Evolutionary conservation across 2,113 vertebrate genomes (phyloP), one percentile per base, ranked within the genome.

Genomic region (Dromiciops gliroides): DNA sequence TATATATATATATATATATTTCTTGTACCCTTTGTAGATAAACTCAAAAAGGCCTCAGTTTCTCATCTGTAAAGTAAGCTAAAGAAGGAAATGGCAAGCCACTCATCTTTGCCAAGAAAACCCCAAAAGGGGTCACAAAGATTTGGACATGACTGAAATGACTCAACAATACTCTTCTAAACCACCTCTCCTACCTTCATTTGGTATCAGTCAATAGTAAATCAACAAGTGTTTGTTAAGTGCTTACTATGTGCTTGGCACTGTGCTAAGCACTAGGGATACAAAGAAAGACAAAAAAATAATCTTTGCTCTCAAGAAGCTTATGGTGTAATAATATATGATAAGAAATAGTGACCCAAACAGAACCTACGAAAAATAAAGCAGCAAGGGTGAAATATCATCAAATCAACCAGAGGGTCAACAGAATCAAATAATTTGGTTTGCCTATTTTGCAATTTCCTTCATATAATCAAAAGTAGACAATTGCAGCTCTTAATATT

Each of bases 261-360:
- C 37, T 75, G 67, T 44, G 19, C 37, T 75, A 44, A 75, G 37
- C 67, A 75, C 31, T 10, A 28, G 28, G 28, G 28, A 60, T 31
- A 31, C 28, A 60, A 60, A 56, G 53, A 37, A 67, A 75, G 14
- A 37, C 12, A 14, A 75, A n/a, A 75, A 75, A 75, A 75, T 37
- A 16, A n/a, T 75, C 16, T n/a, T 16, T n/a, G 67, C 14, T 44
- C 19, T 44, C 67, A n/a, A 75, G 67, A 6, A n/a, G 16, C 37
- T 75, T n/a, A 75, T 22, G 22, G 19, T n/a, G 16, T 75, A 75
- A n/a, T 75, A 75, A 22, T 19, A 44, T n/a, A 22, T 56, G 53
- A 67, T 83, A 49, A 91, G 31, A 51, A 24, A 88, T 90, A 60
- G 49, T 44, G 48, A 90, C 16, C 31, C 92, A 94, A 95, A 50